These are phyloP conservation scores for Vidua chalybeata DNA, from an alignment of 2,113 vertebrate genomes.

Conservation along the genomic window DNA sequence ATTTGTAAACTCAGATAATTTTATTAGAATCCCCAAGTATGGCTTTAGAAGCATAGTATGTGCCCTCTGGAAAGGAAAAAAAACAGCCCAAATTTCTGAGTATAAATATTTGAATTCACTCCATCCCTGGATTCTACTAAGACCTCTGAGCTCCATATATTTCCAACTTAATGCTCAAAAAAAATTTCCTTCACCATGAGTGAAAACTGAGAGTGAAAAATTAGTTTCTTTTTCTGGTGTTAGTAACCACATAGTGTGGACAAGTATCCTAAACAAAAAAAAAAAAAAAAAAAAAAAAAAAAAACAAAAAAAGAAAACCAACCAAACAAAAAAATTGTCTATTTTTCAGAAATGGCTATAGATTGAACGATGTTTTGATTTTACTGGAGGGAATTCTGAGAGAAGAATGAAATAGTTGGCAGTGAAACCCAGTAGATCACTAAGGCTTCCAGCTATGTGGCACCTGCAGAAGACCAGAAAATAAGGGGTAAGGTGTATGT, in stretches of 20 bases:
- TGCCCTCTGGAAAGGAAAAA: background rate
- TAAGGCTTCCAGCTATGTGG: background rate
- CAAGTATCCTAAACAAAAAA: background rate
- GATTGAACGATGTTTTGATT: background rate
- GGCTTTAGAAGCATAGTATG: background rate
- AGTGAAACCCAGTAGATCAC: background rate
- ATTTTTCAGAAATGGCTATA: background rate
- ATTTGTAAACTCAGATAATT: background rate
- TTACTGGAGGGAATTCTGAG: background rate
- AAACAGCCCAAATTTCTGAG: background rate
- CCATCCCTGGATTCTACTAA: background rate
- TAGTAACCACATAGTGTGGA: fast-evolving
- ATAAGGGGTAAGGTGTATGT: background rate
- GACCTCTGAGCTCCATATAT: background rate
- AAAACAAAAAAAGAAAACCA: too few species aligned
- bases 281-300: background rate
- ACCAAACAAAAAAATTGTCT: background rate
- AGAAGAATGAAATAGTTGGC: background rate
- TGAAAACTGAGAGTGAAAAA: background rate
- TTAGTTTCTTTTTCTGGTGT: background rate
- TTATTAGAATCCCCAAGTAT: background rate
- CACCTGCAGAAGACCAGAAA: background rate
- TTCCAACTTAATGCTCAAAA: background rate
- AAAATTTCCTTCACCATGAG: background rate
- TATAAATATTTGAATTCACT: background rate